Evolutionary conservation across 2,888 invertebrate species (phyloP).

Genomic region (Himalopsyche japonica): DNA sequence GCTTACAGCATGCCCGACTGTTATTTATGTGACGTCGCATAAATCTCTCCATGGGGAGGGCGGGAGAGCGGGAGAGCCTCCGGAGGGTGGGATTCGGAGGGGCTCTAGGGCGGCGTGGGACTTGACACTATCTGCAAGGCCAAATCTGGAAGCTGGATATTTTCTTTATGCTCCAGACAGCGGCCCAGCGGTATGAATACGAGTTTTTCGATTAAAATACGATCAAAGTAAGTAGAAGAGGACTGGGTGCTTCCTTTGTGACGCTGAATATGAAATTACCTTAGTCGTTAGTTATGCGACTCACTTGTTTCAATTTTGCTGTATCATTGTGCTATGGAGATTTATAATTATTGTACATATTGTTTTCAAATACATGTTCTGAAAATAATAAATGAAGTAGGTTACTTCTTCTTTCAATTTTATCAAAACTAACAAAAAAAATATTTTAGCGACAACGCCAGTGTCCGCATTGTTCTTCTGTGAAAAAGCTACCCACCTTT

Average conservation of each 20-base stretch:
- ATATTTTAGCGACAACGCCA: too few species aligned
- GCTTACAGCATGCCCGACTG: constrained; percentile 37
- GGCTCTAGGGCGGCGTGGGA: constrained; percentile 1
- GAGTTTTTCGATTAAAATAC: constrained; percentile 33
- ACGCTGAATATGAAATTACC: neutral
- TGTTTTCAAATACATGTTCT: neutral
- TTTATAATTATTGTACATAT: neutral
- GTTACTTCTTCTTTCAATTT: too few species aligned
- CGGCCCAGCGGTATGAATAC: constrained; percentile 18
- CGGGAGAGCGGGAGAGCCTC: constrained; percentile 2
- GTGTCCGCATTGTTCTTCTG: too few species aligned
- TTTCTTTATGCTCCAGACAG: constrained; percentile 40
- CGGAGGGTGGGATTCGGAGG: neutral
- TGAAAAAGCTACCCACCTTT: too few species aligned
- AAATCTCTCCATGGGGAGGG: constrained; percentile 29
- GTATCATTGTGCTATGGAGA: neutral
- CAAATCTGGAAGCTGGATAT: constrained; percentile 40
- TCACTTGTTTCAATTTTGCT: neutral
- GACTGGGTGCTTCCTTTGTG: neutral
- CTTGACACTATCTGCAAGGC: constrained; percentile 41
- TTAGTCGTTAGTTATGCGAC: neutral
- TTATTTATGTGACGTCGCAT: constrained; percentile 41
- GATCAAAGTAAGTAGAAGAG: constrained; percentile 21
- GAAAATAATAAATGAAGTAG: too few species aligned
- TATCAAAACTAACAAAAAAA: too few species aligned